Evolutionary conservation across 2,888 invertebrate genomes (phyloP).

Genomic region (Tinea semifulvella): DNA sequence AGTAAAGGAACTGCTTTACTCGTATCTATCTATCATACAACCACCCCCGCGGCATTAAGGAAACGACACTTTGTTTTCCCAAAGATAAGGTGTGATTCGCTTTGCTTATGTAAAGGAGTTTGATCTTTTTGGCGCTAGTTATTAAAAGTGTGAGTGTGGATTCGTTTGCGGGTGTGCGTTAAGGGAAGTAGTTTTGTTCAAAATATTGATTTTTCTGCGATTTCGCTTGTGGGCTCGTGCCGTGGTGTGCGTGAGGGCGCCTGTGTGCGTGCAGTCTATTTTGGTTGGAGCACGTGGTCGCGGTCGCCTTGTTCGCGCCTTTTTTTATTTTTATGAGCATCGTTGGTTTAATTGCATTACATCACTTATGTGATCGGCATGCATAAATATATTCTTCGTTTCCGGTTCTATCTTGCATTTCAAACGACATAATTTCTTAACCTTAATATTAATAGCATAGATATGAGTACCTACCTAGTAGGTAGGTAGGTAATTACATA

Average conservation of each 20-base stretch:
- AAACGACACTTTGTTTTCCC: constrained; percentile 41
- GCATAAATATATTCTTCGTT: not conserved
- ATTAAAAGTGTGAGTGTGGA: not conserved
- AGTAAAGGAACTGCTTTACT: no score
- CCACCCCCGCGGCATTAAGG: constrained; percentile 41
- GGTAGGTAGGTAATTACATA: no score
- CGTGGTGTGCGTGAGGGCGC: constrained; percentile 10
- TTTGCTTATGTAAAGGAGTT: constrained; percentile 22
- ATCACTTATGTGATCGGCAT: constrained; percentile 23
- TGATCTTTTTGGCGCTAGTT: not conserved
- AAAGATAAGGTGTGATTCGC: constrained; percentile 45
- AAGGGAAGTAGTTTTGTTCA: constrained; percentile 64
- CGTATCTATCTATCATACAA: no score
- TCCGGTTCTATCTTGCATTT: not conserved
- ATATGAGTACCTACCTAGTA: no score
- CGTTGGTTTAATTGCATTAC: constrained; percentile 48
- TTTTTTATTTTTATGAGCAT: constrained; percentile 58
- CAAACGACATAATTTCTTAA: no score
- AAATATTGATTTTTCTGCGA: constrained; percentile 65
- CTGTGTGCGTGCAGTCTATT: constrained; percentile 50
- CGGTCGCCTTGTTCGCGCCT: constrained; percentile 61
- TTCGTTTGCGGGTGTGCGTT: constrained; percentile 2
- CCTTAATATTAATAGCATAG: no score
- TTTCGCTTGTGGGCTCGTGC: constrained; percentile 26
- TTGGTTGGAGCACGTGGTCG: constrained; percentile 61